Evolutionary conservation across 2,113 vertebrate genomes (phyloP).

Genomic region (Pachypanchax playfairii): DNA sequence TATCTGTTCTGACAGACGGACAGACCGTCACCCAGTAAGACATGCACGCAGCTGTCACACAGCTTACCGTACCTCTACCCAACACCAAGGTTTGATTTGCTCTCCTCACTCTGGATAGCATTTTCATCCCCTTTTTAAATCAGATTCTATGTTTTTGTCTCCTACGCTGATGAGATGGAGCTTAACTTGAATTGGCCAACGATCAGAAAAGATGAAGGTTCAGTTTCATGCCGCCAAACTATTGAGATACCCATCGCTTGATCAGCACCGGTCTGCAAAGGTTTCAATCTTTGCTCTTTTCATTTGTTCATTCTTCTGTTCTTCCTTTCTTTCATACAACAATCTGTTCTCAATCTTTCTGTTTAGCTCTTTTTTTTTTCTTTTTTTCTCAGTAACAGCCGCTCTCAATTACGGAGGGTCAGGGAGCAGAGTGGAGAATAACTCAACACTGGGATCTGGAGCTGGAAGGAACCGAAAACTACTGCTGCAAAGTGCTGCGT

Average conservation of each 20-base stretch:
- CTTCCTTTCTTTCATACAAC: constrained; percentile 31
- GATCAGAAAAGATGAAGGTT: constrained; percentile 40
- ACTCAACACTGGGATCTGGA: constrained; percentile 73
- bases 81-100: constrained; percentile 44
- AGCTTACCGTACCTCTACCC: constrained; percentile 48
- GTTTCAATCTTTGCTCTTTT: constrained; percentile 38
- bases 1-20: constrained; percentile 81
- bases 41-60: constrained; percentile 73
- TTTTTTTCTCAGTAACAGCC: constrained; percentile 67
- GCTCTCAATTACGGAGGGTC: constrained; percentile 80
- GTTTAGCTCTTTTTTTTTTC: constrained; percentile 34
- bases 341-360: constrained; percentile 34
- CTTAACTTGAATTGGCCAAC: constrained; percentile 33
- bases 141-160: constrained; percentile 16
- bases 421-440: constrained; percentile 72
- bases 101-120: not conserved
- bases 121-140: constrained; percentile 19
- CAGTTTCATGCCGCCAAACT: constrained; percentile 44
- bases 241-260: constrained; percentile 22
- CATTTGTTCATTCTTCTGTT: constrained; percentile 45
- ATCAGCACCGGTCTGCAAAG: constrained; percentile 32
- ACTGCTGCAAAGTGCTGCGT: constrained; percentile 34
- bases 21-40: constrained; percentile 65
- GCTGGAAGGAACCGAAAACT: constrained; percentile 65
- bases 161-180: constrained; percentile 23